A percentile compares a stretch with the other conserved stretches of the same genome.
Evolutionary conservation across 1,140 invertebrate species (phyloP).

Genomic region (Neuroterus valhalla): DNA sequence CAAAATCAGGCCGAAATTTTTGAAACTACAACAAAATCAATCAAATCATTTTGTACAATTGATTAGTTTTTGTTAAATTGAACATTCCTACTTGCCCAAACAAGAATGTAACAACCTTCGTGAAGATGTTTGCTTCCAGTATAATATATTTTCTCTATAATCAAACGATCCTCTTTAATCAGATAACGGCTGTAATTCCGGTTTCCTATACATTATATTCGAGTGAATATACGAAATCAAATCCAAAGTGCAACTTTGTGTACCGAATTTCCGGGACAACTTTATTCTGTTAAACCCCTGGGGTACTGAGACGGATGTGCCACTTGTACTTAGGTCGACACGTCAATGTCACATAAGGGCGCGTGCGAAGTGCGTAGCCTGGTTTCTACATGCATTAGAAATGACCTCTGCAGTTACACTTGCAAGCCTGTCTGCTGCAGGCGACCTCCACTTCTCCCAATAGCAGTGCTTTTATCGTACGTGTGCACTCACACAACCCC

Average conservation of each 20-base stretch:
- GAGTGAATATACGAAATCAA: no score
- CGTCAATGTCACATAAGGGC: constrained; percentile 25
- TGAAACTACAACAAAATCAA: no score
- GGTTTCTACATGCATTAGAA: constrained; percentile 27
- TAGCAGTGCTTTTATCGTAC: constrained; percentile 11
- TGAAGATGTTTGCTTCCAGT: no score
- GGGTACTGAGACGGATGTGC: not conserved
- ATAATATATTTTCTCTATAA: no score
- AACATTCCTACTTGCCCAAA: no score
- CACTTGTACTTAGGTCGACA: constrained; percentile 18
- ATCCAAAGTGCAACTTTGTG: not conserved
- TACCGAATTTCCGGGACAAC: not conserved
- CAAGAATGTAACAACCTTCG: no score
- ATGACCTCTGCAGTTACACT: constrained; percentile 26
- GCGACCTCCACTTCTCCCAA: constrained; percentile 28
- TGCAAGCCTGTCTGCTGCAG: constrained; percentile 22
- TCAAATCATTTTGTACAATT: no score
- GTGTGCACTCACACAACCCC: not conserved
- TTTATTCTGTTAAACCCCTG: not conserved
- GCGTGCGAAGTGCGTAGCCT: constrained; percentile 23
- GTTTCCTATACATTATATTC: no score
- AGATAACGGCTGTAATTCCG: no score
- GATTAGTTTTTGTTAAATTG: no score
- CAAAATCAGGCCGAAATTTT: no score
- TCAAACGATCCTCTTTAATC: no score